Percentiles rank a stretch among this genome's conserved stretches.
phyloP scores from a whole-genome alignment of 1,140 invertebrate genomes.

The Cepaea nemoralis region DNA sequence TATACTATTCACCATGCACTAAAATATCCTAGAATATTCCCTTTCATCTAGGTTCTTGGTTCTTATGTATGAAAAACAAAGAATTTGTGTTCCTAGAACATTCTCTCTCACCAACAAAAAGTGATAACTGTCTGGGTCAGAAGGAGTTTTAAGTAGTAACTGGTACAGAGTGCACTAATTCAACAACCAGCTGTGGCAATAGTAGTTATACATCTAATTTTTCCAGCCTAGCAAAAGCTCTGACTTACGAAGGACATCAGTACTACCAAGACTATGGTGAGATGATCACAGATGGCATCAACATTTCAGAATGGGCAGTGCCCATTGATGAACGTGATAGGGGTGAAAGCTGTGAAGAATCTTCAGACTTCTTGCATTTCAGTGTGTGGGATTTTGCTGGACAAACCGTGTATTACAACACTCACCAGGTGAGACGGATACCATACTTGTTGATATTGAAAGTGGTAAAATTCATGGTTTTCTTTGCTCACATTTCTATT shows the following conservation, averaged over 20 bases:
- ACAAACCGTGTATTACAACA: constrained; percentile 72
- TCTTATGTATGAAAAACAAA: too few relatives aligned
- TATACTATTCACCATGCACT: too few relatives aligned
- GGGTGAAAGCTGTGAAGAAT: constrained; percentile 4
- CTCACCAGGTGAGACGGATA: constrained; percentile 65
- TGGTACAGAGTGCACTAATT: too few relatives aligned
- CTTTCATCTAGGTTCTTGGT: too few relatives aligned
- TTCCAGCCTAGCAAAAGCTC: constrained; percentile 59
- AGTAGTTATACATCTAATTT: constrained; percentile 17
- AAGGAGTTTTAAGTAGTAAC: too few relatives aligned
- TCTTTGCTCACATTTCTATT: too few relatives aligned
- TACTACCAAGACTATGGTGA: constrained; percentile 55
- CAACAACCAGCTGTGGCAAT: too few relatives aligned
- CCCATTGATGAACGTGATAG: constrained; percentile 15
- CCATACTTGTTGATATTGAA: background rate
- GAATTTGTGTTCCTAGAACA: too few relatives aligned
- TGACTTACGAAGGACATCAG: constrained; percentile 48
- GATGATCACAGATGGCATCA: constrained; percentile 69
- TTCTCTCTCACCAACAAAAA: too few relatives aligned
- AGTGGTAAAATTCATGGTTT: too few relatives aligned
- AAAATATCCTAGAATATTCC: too few relatives aligned
- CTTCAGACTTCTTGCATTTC: constrained; percentile 53
- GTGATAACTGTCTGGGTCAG: too few relatives aligned
- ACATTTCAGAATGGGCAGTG: constrained; percentile 66
- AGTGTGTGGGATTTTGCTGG: constrained; percentile 72